Base-by-base conservation (phyloP, 2,888 invertebrate species). In the Mythimna albipuncta region DNA sequence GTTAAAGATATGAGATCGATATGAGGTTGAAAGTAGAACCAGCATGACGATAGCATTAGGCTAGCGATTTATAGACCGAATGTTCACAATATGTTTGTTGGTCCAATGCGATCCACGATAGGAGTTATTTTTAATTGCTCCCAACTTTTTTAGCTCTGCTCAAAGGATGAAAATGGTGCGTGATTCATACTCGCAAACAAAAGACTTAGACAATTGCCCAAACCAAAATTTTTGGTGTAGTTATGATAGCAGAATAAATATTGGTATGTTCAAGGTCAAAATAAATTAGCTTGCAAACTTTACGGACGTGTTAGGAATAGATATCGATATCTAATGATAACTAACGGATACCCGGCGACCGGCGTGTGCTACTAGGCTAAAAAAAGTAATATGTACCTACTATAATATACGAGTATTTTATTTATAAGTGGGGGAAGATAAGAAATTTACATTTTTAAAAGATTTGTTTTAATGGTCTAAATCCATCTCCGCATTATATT, bases 51-150 rank as follows among this genome's bases (percentile, higher is more conserved):
- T 57, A 16, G 57, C 21, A 50, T 19, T 10, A 41, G 50, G 57
- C 64, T 50, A 41, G 65, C 75, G 10, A 65, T 57, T 75, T 57
- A 50, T n/a, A 21, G 21, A 57, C 38, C 41, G 13, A 65, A 57
- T 50, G 38, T 57, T 16, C 47, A 47, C n/a, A 44, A n/a, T 16
- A 21, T 64, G 47, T 38, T 63, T 11, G 21, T 35, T 61, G 32
- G 7, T 54, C 44, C 19, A n/a, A 74, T 47, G 62, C 64, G 52
- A 13, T 52, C n/a, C 21, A 13, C 10, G 19, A 50, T 41, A 47
- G 47, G 9, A 5, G 0, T 26, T 55, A 19, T 26, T 19, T 26
- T 47, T 47, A 11, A 32, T 2, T 50, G 13, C 41, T 13, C n/a
- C 16, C 57, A 57, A 13, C 13, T 63, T 21, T 26, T 9, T 41